Base-by-base conservation (phyloP, 2,797 vertebrate genomes). In the Sphaeramia orbicularis region DNA sequence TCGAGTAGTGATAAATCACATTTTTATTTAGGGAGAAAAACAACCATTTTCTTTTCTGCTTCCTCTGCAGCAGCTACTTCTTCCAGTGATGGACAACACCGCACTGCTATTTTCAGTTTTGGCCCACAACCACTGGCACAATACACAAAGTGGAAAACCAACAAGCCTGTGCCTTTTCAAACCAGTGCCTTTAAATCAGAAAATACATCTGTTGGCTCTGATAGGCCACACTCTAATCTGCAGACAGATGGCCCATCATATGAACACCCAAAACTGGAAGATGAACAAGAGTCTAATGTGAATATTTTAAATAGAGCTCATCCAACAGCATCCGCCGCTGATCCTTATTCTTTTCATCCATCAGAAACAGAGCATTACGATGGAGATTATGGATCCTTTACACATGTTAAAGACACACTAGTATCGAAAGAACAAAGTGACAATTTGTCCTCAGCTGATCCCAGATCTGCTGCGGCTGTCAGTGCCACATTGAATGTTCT, bases 91-190 rank as follows among this genome's bases (percentile, higher is more conserved):
- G 63, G 74, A 69, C 74, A 71, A 65, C 71, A 53, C 48, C 77
- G 80, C 60, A 54, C 15, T 58, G 50, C 79, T 90, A 84, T 83
- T 90, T 91, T 78, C 74, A 82, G 83, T 69, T 62, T 72, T 83
- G 87, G 87, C 85, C 84, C 80, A 40, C 71, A 82, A 64, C 48
- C 70, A 79, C 88, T 81, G 78, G 78, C 79, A 66, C 35, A 55
- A 38, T 78, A 83, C 71, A 68, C 61, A 76, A 83, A 84, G 72
- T 73, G 77, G 85, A 83, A 81, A 86, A 48, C 72, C 56, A 82
- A 65, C 57, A 83, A 71, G 65, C 49, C 63, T 6, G 11, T 65
- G 69, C 43, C 65, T 74, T 68, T 80, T 78, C 62, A 80, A 72
- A 84, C 56, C 60, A 38, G 55, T 60, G 71, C 74, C 13, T 81